Evolutionary conservation across 2,113 vertebrate genomes (phyloP).

Genomic region (Paratilapia polleni): DNA sequence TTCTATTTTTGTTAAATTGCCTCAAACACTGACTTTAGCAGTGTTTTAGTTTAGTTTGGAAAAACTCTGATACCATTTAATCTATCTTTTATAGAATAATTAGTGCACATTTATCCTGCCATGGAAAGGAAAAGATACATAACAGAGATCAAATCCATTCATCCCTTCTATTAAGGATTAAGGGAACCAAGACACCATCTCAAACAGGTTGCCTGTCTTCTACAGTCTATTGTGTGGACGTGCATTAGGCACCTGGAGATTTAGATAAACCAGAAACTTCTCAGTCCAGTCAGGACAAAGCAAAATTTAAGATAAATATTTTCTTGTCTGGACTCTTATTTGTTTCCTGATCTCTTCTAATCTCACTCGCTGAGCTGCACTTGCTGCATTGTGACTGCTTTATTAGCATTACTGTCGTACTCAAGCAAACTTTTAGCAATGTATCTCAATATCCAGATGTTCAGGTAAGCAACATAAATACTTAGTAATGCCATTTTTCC

Average conservation of each 20-base stretch:
- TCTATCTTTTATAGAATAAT: no score
- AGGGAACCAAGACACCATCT: background rate
- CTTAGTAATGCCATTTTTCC: slow-evolving; percentile 56
- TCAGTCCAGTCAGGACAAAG: background rate
- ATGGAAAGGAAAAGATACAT: no score
- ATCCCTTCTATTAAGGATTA: background rate
- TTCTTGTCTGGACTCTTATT: background rate
- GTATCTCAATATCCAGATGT: slow-evolving; percentile 48
- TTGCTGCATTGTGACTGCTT: slow-evolving; percentile 24
- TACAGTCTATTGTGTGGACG: background rate
- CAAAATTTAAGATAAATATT: slow-evolving; percentile 30
- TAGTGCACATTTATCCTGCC: no score
- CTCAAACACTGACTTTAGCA: no score
- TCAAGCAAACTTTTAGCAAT: slow-evolving; percentile 30
- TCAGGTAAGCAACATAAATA: slow-evolving; percentile 44
- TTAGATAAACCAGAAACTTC: slow-evolving; percentile 8
- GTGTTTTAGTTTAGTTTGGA: no score
- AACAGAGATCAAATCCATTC: background rate
- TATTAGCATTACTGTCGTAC: slow-evolving; percentile 8
- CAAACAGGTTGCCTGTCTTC: background rate
- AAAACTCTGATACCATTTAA: no score
- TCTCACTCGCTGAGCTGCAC: slow-evolving; percentile 19
- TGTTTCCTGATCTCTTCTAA: background rate
- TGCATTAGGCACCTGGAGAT: slow-evolving; percentile 9
- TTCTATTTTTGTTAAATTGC: no score